Base-by-base conservation (phyloP, 2,888 invertebrate species). In the Camptogramma bilineatum region DNA sequence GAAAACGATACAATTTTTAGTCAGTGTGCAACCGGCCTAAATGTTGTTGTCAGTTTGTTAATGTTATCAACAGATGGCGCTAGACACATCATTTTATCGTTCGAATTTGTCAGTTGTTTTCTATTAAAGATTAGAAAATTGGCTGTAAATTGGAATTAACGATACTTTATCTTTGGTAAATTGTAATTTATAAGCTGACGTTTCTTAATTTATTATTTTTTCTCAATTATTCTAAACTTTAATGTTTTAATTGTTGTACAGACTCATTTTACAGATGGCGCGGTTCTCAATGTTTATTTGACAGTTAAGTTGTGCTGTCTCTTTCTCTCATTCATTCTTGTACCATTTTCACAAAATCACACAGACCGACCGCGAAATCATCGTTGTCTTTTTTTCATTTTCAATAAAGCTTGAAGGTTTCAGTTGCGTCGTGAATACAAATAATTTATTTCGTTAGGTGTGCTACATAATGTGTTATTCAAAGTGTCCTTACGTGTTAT, bases 401-500 rank as follows among this genome's bases (percentile, higher is more conserved):
- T 60, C 60, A 64, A 50, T 68, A 28, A 39, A 61, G 58, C 61
- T 65, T 58, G 56, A 54, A 44, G 61, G 57, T 53, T 64, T 63
- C 52, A 28, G 48, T 44, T 47, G 47, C 31, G 10, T 54, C 50
- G 70, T 71, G 59, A 66, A 55, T 55, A 59, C 63, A 70, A 70
- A 68, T 71, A 63, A 48, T 59, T 59, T 64, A 55, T 52, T 39
- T 53, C 24, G 39, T 53, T 34, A 52, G 60, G 56, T 70, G 54
- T 69, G 51, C 59, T 72, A 46, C 57, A 51, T 53, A 58, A 66
- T 70, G 72, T 73, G 71, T 73, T 67, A 62, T 73, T 48, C 48
- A 50, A 68, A 71, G 78, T 78, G 74, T 65, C 50, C 48, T 53
- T 72, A 69, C 66, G 76, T 70, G 73, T 69, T 78, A 72, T 68